Conservation (phyloP, 2,113 vertebrate species). For the Poeciliopsis prolifica region DNA sequence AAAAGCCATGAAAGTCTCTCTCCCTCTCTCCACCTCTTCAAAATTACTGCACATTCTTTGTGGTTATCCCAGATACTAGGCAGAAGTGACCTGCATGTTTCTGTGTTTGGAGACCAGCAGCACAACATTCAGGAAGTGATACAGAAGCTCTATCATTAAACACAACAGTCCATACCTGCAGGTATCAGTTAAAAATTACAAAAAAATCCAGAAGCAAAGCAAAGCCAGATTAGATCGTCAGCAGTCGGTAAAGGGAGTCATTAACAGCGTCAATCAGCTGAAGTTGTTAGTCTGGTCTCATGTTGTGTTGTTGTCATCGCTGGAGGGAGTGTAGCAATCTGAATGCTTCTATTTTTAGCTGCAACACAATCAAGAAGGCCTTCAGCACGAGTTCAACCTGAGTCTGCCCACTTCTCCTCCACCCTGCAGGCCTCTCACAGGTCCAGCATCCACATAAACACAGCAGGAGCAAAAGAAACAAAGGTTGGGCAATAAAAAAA, state of each 20-base stretch:
- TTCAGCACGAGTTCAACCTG: constrained; percentile 36
- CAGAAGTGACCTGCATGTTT: constrained; percentile 32
- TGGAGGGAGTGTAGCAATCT: constrained; percentile 24
- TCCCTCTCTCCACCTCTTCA: constrained; percentile 47
- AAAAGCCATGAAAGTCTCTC: constrained; percentile 39
- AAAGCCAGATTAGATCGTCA: constrained; percentile 5
- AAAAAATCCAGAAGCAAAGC: constrained; percentile 14
- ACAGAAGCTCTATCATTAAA: constrained; percentile 11
- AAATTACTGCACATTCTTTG: constrained; percentile 55
- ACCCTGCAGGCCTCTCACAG: background rate
- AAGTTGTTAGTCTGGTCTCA: constrained; percentile 1
- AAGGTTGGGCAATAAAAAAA: constrained; percentile 19
- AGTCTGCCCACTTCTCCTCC: constrained; percentile 7
- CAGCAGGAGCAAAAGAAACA: constrained; percentile 13
- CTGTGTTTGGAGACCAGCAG: background rate
- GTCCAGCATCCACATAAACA: constrained; percentile 21
- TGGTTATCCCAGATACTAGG: constrained; percentile 32
- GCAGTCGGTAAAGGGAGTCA: background rate
- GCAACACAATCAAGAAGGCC: constrained; percentile 30
- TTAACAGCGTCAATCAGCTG: background rate
- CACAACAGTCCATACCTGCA: constrained; percentile 7
- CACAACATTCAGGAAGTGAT: constrained; percentile 6
- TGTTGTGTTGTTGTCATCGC: constrained; percentile 18
- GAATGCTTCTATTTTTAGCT: constrained; percentile 41
- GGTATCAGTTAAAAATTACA: constrained; percentile 36